Evolutionary conservation across 2,113 vertebrate species (phyloP).

Genomic region (Brachionichthys hirsutus): DNA sequence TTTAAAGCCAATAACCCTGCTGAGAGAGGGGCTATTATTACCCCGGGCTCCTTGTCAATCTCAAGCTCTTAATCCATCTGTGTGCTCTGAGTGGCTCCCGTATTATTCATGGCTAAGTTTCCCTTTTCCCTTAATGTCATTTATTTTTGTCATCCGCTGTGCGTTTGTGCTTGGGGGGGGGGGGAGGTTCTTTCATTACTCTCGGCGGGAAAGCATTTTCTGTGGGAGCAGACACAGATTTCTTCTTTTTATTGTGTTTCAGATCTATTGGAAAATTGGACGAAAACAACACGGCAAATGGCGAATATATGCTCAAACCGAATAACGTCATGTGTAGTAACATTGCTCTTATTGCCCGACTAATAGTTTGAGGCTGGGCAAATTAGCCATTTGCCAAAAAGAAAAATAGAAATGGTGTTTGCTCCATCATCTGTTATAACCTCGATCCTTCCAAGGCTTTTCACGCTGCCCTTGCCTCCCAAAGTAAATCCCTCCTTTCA

Average conservation of each 20-base stretch:
- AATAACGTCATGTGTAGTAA: neutral
- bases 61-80: conserved; percentile 56
- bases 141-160: conserved; percentile 37
- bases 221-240: conserved; percentile 27
- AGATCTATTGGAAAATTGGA: neutral
- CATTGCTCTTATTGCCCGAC: neutral
- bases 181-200: conserved; percentile 29
- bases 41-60: conserved; percentile 42
- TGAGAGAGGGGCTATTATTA: conserved; percentile 38
- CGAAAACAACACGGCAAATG: neutral
- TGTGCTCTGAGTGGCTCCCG: conserved; percentile 47
- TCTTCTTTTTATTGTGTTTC: conserved; percentile 21
- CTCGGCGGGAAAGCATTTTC: conserved; percentile 28
- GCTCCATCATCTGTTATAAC: conserved; percentile 13
- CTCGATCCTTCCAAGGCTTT: conserved; percentile 39
- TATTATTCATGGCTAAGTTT: conserved; percentile 58
- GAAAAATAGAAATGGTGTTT: neutral
- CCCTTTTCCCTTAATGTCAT: conserved; percentile 37
- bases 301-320: neutral
- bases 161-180: conserved; percentile 9
- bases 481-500: conserved; percentile 51
- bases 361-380: conserved; percentile 3
- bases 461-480: conserved; percentile 37
- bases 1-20: conserved; percentile 40
- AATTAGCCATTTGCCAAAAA: conserved; percentile 14